Conservation (phyloP, 2,113 vertebrate genomes). For the Eurystomus gularis region DNA sequence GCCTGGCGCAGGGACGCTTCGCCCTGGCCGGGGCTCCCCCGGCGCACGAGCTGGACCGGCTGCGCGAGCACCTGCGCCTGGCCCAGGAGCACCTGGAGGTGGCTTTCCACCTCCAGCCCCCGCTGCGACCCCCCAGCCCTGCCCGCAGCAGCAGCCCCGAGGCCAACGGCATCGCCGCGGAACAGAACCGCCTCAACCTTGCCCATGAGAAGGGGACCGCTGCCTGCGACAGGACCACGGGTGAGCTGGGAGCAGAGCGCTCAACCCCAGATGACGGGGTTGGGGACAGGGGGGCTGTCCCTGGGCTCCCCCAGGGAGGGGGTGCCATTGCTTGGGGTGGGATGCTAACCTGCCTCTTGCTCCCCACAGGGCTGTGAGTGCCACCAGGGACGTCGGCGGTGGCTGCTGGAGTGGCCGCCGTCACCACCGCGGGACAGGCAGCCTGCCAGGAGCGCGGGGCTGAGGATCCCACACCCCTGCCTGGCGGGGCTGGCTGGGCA, state of each 20-base stretch:
- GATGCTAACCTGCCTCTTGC: background rate
- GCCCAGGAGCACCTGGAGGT: constrained; percentile 87
- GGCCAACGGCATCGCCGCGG: constrained; percentile 76
- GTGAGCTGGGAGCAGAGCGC: background rate
- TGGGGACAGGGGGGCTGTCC: background rate
- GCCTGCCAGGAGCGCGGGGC: background rate
- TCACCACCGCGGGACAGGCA: background rate
- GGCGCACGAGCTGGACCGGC: constrained; percentile 72
- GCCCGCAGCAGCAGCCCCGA: constrained; percentile 84
- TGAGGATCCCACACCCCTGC: background rate
- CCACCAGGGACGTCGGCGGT: background rate
- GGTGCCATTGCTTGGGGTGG: background rate
- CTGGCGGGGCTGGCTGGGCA: background rate
- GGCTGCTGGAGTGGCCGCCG: background rate
- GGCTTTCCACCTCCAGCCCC: constrained; percentile 78
- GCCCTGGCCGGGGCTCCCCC: constrained; percentile 54
- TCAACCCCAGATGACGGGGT: too few relatives aligned
- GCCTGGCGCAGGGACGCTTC: constrained; percentile 68
- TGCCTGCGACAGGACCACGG: constrained; percentile 68
- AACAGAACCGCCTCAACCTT: constrained; percentile 88
- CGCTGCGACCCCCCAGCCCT: constrained; percentile 60
- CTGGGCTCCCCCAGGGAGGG: rapidly evolving
- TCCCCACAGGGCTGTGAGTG: constrained; percentile 46
- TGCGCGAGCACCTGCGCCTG: constrained; percentile 82
- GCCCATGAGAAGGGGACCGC: constrained; percentile 83